phyloP scores from a whole-genome alignment of 1,140 invertebrate species.

The Neodiprion virginianus region DNA sequence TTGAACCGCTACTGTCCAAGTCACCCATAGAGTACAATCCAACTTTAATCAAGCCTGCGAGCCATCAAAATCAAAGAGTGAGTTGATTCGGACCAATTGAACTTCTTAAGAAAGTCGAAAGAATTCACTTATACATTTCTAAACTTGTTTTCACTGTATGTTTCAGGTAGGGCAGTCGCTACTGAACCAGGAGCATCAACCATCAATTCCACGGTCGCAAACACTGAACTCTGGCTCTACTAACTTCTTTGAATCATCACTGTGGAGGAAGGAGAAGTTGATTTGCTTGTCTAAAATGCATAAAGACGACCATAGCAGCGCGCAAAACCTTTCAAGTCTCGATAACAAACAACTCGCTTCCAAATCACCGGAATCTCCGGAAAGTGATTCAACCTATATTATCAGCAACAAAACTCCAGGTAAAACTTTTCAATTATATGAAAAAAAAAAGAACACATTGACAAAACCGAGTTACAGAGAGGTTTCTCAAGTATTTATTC shows the following conservation, averaged over 20 bases:
- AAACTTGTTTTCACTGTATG: not conserved
- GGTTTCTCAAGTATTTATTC: not conserved
- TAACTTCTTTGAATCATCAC: constrained; percentile 45
- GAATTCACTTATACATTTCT: not conserved
- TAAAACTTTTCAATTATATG: not conserved
- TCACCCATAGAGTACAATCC: constrained; percentile 30
- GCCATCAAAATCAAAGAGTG: constrained; percentile 29
- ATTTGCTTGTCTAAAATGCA: constrained; percentile 48
- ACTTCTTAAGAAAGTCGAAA: not conserved
- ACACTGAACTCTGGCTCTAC: constrained; percentile 36
- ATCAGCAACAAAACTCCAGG: not conserved
- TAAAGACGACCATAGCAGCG: constrained; percentile 18
- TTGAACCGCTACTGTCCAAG: constrained; percentile 40
- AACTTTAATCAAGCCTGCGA: constrained; percentile 24
- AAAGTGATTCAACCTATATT: not conserved
- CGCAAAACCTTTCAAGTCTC: not conserved
- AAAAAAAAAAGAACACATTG: too few species aligned
- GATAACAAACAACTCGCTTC: not conserved
- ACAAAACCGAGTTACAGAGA: too few species aligned
- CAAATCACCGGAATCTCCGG: not conserved
- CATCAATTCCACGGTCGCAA: constrained; percentile 37
- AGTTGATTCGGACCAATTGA: not conserved
- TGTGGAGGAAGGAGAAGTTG: constrained; percentile 47
- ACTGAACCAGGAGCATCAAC: constrained; percentile 32
- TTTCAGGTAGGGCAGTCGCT: constrained; percentile 31